Conservation (phyloP, 1,140 invertebrate genomes). For the Asobara japonica region DNA sequence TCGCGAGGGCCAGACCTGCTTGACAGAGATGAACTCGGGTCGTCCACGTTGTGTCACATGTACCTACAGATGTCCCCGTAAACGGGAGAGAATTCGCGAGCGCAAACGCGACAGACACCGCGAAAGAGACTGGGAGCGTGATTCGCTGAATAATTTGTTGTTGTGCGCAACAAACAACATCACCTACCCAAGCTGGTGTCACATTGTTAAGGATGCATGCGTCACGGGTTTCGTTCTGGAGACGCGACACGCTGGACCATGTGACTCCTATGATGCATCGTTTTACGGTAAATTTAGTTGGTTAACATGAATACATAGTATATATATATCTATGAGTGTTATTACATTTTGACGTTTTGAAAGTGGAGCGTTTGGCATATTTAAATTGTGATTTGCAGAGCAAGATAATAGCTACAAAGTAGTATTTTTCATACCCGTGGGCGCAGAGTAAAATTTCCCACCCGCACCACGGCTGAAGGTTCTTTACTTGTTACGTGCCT, state of each 20-base stretch:
- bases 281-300: conserved; percentile 51
- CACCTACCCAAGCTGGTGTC: conserved; percentile 88
- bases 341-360: too few relatives aligned
- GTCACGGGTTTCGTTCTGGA: conserved; percentile 81
- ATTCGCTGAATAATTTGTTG: conserved; percentile 58
- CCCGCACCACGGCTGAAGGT: too few relatives aligned
- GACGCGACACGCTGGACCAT: conserved; percentile 78
- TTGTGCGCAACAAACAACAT: conserved; percentile 86
- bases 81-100: conserved; percentile 56
- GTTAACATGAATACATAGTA: neutral
- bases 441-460: too few relatives aligned
- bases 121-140: conserved; percentile 57
- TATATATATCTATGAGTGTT: too few relatives aligned
- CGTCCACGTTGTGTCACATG: conserved; percentile 83
- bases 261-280: conserved; percentile 61
- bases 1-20: conserved; percentile 78
- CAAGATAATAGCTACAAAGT: too few relatives aligned
- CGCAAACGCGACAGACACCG: conserved; percentile 48
- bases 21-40: conserved; percentile 75
- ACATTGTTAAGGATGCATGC: conserved; percentile 86
- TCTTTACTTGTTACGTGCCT: too few relatives aligned
- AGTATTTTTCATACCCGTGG: too few relatives aligned
- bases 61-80: conserved; percentile 68
- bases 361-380: too few relatives aligned
- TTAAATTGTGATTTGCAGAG: too few relatives aligned